Conservation (phyloP, 2,888 invertebrate genomes). For the Dynastes tityus region DNA sequence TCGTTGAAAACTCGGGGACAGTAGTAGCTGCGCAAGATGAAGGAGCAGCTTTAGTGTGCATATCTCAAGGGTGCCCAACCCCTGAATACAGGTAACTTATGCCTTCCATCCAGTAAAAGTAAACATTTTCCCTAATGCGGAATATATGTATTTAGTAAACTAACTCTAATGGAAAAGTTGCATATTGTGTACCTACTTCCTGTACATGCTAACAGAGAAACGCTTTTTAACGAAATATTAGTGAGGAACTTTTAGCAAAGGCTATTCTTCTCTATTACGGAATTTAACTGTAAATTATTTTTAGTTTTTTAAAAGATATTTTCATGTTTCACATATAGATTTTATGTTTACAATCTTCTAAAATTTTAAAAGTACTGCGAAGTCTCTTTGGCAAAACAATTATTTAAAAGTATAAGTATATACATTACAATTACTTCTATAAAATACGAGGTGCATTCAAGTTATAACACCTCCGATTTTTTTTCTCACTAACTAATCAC, state of each 20-base stretch:
- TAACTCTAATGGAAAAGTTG: conserved; percentile 24
- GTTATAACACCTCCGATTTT: too few relatives aligned
- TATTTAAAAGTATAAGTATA: too few relatives aligned
- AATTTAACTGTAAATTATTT: too few relatives aligned
- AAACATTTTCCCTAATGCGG: conserved; percentile 31
- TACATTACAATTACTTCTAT: too few relatives aligned
- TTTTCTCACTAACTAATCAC: too few relatives aligned
- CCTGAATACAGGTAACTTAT: conserved; percentile 81
- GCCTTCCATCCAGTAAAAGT: conserved; percentile 17
- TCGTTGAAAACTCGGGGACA: conserved; percentile 81
- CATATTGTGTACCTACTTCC: conserved; percentile 15
- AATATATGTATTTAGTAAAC: conserved; percentile 23
- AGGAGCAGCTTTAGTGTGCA: conserved; percentile 83
- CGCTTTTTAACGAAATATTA: neutral
- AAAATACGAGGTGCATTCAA: too few relatives aligned
- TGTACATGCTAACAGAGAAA: neutral
- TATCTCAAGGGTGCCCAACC: conserved; percentile 85
- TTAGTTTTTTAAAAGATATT: too few relatives aligned
- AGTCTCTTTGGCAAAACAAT: too few relatives aligned
- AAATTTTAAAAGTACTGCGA: too few relatives aligned
- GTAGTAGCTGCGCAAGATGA: conserved; percentile 83
- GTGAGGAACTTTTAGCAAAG: neutral
- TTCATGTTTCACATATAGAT: too few relatives aligned
- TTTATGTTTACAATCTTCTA: too few relatives aligned
- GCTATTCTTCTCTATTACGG: too few relatives aligned